Base-by-base conservation (phyloP, 1,140 invertebrate species). In the Zaprionus inermis region DNA sequence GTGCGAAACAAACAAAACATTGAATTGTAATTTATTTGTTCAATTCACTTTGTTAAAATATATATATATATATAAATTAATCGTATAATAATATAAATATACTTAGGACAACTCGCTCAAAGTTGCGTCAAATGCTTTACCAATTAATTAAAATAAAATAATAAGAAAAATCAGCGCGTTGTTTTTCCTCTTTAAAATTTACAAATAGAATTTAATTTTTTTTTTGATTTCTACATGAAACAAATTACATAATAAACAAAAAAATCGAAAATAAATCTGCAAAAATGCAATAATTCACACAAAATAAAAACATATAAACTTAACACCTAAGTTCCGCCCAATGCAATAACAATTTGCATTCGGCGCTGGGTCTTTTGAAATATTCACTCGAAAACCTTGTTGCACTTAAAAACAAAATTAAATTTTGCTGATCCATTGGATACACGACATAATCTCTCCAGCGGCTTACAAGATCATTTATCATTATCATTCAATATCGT, bases 31-130 rank as follows among this genome's bases (percentile, higher is more conserved):
- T 81, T 73, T 55, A 20, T 55, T 68, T 77, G 41, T 58, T 76
- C n/a, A 44, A 71, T 59, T 70, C 59, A 34, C 18, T 28, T 66
- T 16, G n/a, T 44, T 16, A 9, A 44, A 44, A 44, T 44, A 54
- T 74, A 10, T 44, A 54, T 74, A 2, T 68, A 88, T 67, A 65
- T 81, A 83, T 78, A 88, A 88, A 77, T 82, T 71, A 82, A 67
- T 79, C 30, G 69, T 79, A 88, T 79, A 76, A 76, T 71, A 51
- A 63, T 64, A 28, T 28, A 28, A 74, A 74, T 72, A 68, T 69
- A 71, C 72, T 79, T 82, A 86, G 68, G n/a, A 36, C 79, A 85
- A 81, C 79, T 82, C 60, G 52, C 72, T 72, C 72, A 76, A 78
- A 83, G 79, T 77, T 63, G 79, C 73, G 66, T 49, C 12, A 86